Evolutionary conservation across 2,113 vertebrate species (phyloP).

Genomic region (Zosterops lateralis): DNA sequence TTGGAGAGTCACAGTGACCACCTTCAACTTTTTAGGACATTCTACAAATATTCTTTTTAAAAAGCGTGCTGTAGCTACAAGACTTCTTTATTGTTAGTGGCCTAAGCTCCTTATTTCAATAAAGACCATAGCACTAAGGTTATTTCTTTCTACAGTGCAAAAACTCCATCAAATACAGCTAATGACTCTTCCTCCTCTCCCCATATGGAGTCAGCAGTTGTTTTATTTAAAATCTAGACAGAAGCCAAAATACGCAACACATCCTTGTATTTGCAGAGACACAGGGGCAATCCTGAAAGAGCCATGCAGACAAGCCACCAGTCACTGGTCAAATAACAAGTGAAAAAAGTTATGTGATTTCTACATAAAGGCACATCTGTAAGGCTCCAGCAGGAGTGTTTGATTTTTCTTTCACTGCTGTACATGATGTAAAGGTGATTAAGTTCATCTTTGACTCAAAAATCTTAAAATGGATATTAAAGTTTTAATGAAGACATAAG

Average conservation of each 20-base stretch:
- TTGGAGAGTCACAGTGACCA: not conserved
- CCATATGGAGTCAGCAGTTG: not conserved
- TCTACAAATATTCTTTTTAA: not conserved
- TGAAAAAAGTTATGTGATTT: not conserved
- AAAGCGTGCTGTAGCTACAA: not conserved
- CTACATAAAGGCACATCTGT: not conserved
- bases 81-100: not conserved
- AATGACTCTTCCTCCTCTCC: not conserved
- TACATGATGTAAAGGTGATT: not conserved
- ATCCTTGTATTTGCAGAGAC: not conserved
- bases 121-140: not conserved
- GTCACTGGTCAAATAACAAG: not conserved
- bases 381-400: accelerated
- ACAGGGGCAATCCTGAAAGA: not conserved
- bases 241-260: not conserved
- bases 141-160: not conserved
- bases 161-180: not conserved
- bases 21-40: not conserved
- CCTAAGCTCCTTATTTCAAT: not conserved
- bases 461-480: not conserved
- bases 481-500: not conserved
- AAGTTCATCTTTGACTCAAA: not conserved
- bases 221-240: not conserved
- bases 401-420: not conserved
- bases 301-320: not conserved